Base-by-base conservation (phyloP, 92 coral and sea anemone genomes). In the Parazoanthus darwini region DNA sequence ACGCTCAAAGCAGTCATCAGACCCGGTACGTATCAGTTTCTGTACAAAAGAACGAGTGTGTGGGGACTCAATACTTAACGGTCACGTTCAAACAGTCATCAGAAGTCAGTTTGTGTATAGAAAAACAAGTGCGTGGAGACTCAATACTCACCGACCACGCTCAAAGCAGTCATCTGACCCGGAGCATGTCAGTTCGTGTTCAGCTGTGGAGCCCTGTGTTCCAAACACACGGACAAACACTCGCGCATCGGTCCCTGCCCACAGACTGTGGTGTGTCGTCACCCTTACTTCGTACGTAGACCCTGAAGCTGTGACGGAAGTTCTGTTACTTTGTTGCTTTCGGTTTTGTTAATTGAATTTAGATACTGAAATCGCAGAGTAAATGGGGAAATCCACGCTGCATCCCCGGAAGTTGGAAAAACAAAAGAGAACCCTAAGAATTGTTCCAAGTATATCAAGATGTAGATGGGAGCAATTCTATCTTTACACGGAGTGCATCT, bases 231-330 rank as follows among this genome's bases (percentile, higher is more conserved):
- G 91, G 76, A 94, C 83, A 68, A 43, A 78, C 46, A 92, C 97
- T 68, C 92, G 86, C 8, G 95, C 97, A 43, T 94, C 95, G 33
- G 97, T 94, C 77, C 97, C 96, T 3, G 96, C 96, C 48, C 93
- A 89, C 36, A 88, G 13, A 11, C 91, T 90, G 26, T 68, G 20
- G 26, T 92, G 92, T 33, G 96, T 94, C 33, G 89, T 90, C 36
- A 94, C 93, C 81, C 86, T 74, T 4, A 93, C 70, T 42, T 81
- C 90, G 54, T 87, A 93, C 1, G 87, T 70, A 79, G 44, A 25
- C 29, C 78, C 87, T 84, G 74, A 82, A 58, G n/a, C 23, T 4
- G 50, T 33, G 23, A 39, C 8, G 48, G 3, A 11, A 33, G 14
- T 54, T 54, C 16, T 54, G 18, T 54, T 54, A 54, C 59, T 54